Conservation (phyloP, 2,113 vertebrate species). For the Atractosteus spatula region DNA sequence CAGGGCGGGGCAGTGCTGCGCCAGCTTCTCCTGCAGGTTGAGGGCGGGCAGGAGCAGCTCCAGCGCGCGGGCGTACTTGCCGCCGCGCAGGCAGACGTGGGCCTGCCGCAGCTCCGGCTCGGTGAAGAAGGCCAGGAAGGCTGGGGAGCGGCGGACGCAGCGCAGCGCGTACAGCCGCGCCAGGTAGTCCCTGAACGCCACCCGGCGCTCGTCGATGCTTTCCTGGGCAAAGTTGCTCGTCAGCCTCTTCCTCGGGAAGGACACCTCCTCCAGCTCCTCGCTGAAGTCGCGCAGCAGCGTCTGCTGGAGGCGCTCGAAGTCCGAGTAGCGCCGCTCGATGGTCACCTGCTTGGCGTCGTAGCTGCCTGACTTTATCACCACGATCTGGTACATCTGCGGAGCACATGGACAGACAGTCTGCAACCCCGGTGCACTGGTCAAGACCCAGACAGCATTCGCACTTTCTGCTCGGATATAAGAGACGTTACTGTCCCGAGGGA, state of each 20-base stretch:
- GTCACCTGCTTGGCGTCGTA: slow-evolving; percentile 76
- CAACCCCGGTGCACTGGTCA: neutral
- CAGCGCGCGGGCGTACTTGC: slow-evolving; percentile 73
- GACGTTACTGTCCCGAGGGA: too few relatives aligned
- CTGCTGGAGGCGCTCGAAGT: slow-evolving; percentile 80
- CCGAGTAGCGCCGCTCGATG: slow-evolving; percentile 82
- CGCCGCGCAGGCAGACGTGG: slow-evolving; percentile 76
- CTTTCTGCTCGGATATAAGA: too few relatives aligned
- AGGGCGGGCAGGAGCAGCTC: slow-evolving; percentile 61
- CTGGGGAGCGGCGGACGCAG: slow-evolving; percentile 64
- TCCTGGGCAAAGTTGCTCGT: slow-evolving; percentile 76
- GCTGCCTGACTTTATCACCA: slow-evolving; percentile 84
- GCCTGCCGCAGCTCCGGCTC: slow-evolving; percentile 70
- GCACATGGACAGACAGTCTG: neutral
- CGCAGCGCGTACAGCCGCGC: slow-evolving; percentile 65
- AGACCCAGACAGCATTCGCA: too few relatives aligned
- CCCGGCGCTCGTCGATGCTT: slow-evolving; percentile 72
- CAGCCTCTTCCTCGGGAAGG: slow-evolving; percentile 76
- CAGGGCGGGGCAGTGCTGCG: slow-evolving; percentile 54
- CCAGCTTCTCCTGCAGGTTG: slow-evolving; percentile 79
- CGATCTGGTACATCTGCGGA: slow-evolving; percentile 77
- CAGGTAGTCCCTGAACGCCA: slow-evolving; percentile 82
- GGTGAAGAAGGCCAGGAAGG: slow-evolving; percentile 76
- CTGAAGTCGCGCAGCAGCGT: slow-evolving; percentile 70
- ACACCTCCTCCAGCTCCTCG: slow-evolving; percentile 84